phyloP scores from a whole-genome alignment of 2,113 vertebrate species.

The Bufo gargarizans region DNA sequence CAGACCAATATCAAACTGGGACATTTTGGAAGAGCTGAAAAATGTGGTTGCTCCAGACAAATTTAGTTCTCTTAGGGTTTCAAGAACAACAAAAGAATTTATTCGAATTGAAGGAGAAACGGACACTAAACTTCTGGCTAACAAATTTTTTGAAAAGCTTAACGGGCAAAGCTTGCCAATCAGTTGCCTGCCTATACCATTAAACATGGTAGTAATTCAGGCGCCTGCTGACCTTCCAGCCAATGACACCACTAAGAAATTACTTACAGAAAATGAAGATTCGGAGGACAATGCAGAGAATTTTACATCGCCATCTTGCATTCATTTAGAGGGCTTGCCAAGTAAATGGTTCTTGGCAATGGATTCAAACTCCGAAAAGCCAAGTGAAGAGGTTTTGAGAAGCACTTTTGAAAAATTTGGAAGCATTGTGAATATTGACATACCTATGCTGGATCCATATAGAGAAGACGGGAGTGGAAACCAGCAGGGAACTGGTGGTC shows the following conservation, averaged over 20 bases:
- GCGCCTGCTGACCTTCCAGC: conserved; percentile 50
- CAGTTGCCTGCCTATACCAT: conserved; percentile 65
- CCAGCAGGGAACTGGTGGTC: conserved; percentile 62
- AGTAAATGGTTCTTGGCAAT: conserved; percentile 73
- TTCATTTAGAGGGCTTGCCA: conserved; percentile 71
- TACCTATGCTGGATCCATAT: conserved; percentile 74
- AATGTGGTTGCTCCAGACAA: conserved; percentile 70
- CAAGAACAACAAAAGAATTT: conserved; percentile 69
- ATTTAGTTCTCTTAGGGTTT: conserved; percentile 69
- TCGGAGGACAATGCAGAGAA: conserved; percentile 55
- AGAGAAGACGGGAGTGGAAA: conserved; percentile 68
- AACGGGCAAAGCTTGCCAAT: conserved; percentile 69
- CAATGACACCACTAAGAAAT: conserved; percentile 64
- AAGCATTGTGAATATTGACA: conserved; percentile 71
- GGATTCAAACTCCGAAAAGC: conserved; percentile 67
- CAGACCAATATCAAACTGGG: conserved; percentile 70
- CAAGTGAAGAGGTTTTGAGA: conserved; percentile 69
- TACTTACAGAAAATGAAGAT: conserved; percentile 44
- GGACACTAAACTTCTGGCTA: conserved; percentile 67
- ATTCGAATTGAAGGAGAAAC: conserved; percentile 71
- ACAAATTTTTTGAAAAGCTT: conserved; percentile 69
- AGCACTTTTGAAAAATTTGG: conserved; percentile 72
- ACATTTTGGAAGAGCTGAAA: conserved; percentile 73
- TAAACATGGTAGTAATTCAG: conserved; percentile 66
- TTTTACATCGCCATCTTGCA: conserved; percentile 60